Evolutionary conservation across 2,113 vertebrate species (phyloP).

Genomic region (Solea solea): DNA sequence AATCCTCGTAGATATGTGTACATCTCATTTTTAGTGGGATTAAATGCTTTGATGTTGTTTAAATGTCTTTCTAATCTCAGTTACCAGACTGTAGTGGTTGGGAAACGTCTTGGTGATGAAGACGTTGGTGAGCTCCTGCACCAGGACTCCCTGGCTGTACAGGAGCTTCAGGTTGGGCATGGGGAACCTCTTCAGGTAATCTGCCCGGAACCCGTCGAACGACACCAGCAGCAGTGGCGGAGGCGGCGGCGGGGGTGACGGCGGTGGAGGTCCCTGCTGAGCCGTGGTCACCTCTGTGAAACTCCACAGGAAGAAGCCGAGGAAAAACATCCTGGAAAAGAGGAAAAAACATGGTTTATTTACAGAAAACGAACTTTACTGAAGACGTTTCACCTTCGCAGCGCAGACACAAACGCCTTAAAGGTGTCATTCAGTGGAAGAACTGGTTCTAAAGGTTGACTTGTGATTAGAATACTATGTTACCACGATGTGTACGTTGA

Average conservation of each 20-base stretch:
- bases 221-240: conserved; percentile 89
- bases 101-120: conserved; percentile 98
- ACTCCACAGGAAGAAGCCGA: conserved; percentile 50
- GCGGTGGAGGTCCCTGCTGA: conserved; percentile 37
- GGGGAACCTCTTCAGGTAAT: conserved; percentile 89
- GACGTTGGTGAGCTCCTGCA: conserved; percentile 88
- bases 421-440: no score
- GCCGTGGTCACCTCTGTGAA: conserved; percentile 54
- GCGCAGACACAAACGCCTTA: no score
- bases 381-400: no score
- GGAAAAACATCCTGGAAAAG: conserved; percentile 60
- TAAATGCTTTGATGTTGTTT: no score
- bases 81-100: conserved; percentile 94
- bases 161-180: conserved; percentile 88
- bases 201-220: conserved; percentile 95
- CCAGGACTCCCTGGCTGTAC: conserved; percentile 88
- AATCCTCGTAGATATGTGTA: no score
- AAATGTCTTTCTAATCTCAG: no score
- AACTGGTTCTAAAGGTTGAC: no score
- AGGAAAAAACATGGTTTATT: not conserved
- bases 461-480: no score
- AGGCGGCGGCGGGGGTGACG: conserved; percentile 71
- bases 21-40: no score
- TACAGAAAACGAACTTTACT: no score
- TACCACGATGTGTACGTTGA: no score